A percentile compares a stretch with the other conserved stretches of the same genome.
phyloP scores from a whole-genome alignment of 2,888 invertebrate genomes.

The Escarpia spicata region DNA sequence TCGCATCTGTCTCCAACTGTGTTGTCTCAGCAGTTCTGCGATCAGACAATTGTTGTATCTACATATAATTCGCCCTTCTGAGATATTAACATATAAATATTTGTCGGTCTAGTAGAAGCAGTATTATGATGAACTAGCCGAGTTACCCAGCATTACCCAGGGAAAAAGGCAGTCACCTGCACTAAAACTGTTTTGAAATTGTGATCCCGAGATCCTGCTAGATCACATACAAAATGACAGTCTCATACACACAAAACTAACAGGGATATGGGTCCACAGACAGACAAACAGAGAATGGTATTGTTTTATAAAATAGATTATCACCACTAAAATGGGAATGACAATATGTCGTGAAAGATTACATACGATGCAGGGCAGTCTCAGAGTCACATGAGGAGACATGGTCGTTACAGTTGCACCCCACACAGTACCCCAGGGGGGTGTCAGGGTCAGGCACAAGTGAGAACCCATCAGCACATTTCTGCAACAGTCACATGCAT shows the following conservation, averaged over 20 bases:
- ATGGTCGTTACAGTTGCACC: constrained; percentile 80
- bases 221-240: no score
- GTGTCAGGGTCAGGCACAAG: constrained; percentile 49
- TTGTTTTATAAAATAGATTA: no score
- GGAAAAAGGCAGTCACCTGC: no score
- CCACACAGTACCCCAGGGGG: constrained; percentile 55
- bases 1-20: constrained; percentile 90
- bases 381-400: constrained; percentile 62
- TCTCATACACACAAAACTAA: no score
- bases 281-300: no score
- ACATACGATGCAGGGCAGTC: constrained; percentile 62
- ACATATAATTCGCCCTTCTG: not conserved
- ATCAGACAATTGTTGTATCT: not conserved
- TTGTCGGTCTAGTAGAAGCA: no score
- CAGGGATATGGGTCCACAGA: no score
- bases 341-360: not conserved
- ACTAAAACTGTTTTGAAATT: no score
- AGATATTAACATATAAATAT: no score
- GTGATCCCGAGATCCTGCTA: no score
- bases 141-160: no score
- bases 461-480: constrained; percentile 51
- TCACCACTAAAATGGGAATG: not conserved
- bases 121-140: no score
- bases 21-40: constrained; percentile 85
- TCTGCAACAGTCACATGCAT: constrained; percentile 13